Evolutionary conservation across 2,888 invertebrate genomes (phyloP), one percentile per base, ranked within the genome.

Genomic region (Epicampocera succincta): DNA sequence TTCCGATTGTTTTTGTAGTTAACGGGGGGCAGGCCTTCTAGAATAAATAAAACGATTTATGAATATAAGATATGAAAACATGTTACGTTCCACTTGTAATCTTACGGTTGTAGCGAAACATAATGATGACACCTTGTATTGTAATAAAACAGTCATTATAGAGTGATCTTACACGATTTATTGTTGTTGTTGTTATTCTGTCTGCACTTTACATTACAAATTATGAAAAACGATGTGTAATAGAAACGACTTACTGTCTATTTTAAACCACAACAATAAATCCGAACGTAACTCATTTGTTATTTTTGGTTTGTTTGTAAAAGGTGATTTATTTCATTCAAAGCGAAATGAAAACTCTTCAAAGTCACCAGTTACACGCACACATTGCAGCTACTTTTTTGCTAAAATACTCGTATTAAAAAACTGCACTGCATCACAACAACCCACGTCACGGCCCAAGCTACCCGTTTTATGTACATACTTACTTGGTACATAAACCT

Each of bases 211-310:
- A 25, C 33, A 56, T 13, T 25, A 73, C 61, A 66, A 73, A 79
- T 61, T 50, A 68, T 48, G 9, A 40, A 66, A 52, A 25, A 5
- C 13, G 38, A 58, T 54, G 65, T 82, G 81, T 60, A 74, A 78
- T 78, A 54, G 48, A 78, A 69, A 69, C 77, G 66, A 69, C 65
- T 69, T 69, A 50, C 63, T 65, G 69, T 25, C n/a, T 60, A 33
- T 8, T 21, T 78, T 66, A 54, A 82, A 82, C 77, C 82, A 82
- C 82, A 82, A 71, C 74, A 82, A 74, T 77, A 25, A 77, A 65
- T 73, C 33, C 21, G 44, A 72, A 60, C 33, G 44, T 66, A 60
- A 48, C 65, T 54, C 25, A 52, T 44, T 61, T 71, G 48, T 65
- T 71, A 11, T 58, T 33, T 33, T 33, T 58, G 40, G 58, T 71